These are phyloP conservation scores for Ganaspis sp. DNA, from an alignment of 1,140 invertebrate genomes.

Conservation along the genomic window DNA sequence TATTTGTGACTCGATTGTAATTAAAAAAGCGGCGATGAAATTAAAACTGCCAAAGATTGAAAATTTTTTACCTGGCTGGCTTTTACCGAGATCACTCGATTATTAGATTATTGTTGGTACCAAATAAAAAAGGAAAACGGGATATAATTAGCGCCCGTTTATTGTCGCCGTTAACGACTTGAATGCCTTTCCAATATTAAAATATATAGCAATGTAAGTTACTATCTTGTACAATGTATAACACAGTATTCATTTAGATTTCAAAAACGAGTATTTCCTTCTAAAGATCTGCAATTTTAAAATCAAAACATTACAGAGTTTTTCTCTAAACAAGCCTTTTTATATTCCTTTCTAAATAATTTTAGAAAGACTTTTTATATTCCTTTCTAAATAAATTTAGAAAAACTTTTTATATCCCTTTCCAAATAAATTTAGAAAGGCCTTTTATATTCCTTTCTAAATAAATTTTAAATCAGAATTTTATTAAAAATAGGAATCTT, in stretches of 20 bases:
- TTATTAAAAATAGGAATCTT: too few relatives aligned
- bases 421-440: too few relatives aligned
- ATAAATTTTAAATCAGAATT: too few relatives aligned
- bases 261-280: background rate
- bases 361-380: too few relatives aligned
- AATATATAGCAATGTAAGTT: background rate
- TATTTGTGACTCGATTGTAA: slow-evolving; percentile 7
- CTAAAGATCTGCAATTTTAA: background rate
- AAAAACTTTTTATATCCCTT: too few relatives aligned
- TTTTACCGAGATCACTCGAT: slow-evolving; percentile 46
- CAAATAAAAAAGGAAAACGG: slow-evolving; percentile 8
- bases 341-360: too few relatives aligned
- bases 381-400: too few relatives aligned
- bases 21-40: slow-evolving; percentile 31
- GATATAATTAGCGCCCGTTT: background rate
- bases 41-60: slow-evolving; percentile 55
- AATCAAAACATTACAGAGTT: too few relatives aligned
- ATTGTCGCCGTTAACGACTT: slow-evolving; percentile 22
- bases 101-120: slow-evolving; percentile 38
- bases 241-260: slow-evolving; percentile 3
- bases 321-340: background rate
- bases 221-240: background rate
- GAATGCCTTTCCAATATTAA: slow-evolving; percentile 7
- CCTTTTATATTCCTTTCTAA: too few relatives aligned
- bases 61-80: slow-evolving; percentile 50